These are phyloP conservation scores for honey bee (Apis mellifera) DNA, from an alignment of 1,140 invertebrate species.

Conservation along the genomic window Amel_HAv3.1 CM009931.2:3479001-3479500, in stretches of 20 bases:
- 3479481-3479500: no score
- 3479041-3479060: no score
- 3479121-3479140: no score
- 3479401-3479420: slow-evolving; percentile 38
- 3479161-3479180: not conserved
- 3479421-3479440: not conserved
- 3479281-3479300: slow-evolving; percentile 30
- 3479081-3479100: no score
- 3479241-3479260: not conserved
- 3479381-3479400: slow-evolving; percentile 14
- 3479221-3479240: slow-evolving; percentile 16
- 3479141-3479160: not conserved
- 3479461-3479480: not conserved
- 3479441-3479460: not conserved
- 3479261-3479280: slow-evolving; percentile 20
- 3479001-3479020: no score
- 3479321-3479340: slow-evolving; percentile 21
- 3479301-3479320: slow-evolving; percentile 37
- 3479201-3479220: not conserved
- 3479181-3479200: slow-evolving; percentile 3
- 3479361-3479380: not conserved
- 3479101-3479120: no score
- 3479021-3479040: no score
- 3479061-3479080: no score
- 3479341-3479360: slow-evolving; percentile 28